Evolutionary conservation across 2,797 vertebrate genomes (phyloP).

Genomic region (Enteromius mattozi): DNA sequence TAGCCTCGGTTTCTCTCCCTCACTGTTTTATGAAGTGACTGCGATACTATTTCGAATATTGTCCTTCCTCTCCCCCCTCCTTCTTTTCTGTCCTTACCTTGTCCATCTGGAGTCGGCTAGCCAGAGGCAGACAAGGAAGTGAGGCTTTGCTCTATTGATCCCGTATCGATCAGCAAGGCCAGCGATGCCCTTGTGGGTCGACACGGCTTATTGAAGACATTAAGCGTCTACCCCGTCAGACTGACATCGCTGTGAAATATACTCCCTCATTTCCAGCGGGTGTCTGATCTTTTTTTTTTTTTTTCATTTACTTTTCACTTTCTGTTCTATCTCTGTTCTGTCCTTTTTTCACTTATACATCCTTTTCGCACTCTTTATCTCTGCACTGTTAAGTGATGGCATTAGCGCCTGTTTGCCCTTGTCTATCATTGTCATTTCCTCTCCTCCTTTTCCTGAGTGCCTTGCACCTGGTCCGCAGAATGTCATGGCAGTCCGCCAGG

Average conservation of each 20-base stretch:
- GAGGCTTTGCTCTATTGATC: conserved; percentile 77
- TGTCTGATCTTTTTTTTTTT: not conserved
- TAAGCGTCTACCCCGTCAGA: conserved; percentile 62
- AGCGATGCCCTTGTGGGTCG: conserved; percentile 74
- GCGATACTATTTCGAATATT: conserved; percentile 56
- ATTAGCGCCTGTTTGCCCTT: conserved; percentile 18
- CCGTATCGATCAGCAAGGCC: conserved; percentile 73
- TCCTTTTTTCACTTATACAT: conserved; percentile 53
- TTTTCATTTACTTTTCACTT: conserved; percentile 29
- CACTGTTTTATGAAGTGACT: conserved; percentile 61
- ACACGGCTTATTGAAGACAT: conserved; percentile 77
- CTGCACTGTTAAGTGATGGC: not conserved
- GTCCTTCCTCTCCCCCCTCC: conserved; percentile 61
- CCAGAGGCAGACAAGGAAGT: conserved; percentile 64
- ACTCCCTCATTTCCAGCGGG: conserved; percentile 16
- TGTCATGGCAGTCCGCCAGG: not conserved
- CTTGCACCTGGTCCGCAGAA: conserved; percentile 25
- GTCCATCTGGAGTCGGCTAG: conserved; percentile 75
- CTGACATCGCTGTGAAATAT: conserved; percentile 60
- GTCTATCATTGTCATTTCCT: conserved; percentile 10
- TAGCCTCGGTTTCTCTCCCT: conserved; percentile 42
- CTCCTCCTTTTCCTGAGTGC: conserved; percentile 23
- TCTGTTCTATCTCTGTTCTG: not conserved
- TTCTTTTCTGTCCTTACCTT: conserved; percentile 73
- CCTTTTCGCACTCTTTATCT: conserved; percentile 25